Conservation (phyloP, 1,140 invertebrate species). For the Drosophila ercepeae region DNA sequence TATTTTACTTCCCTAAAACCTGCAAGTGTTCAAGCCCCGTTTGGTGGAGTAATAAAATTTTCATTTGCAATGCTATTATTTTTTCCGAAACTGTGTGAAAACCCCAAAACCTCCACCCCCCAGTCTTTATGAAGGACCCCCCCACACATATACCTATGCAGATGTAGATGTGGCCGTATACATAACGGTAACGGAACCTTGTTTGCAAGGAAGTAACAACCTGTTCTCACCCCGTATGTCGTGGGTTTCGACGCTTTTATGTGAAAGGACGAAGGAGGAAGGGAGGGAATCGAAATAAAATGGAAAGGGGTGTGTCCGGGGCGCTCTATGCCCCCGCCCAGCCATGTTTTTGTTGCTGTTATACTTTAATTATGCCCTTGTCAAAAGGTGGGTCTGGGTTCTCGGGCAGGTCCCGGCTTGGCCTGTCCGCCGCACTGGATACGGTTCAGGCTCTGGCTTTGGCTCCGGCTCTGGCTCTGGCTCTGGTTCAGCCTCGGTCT, state of each 20-base stretch:
- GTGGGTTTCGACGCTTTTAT: constrained; percentile 36
- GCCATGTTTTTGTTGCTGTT: constrained; percentile 67
- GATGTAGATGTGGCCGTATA: constrained; percentile 46
- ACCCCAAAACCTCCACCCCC: too few species aligned
- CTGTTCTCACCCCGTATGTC: constrained; percentile 76
- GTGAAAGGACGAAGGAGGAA: constrained; percentile 2
- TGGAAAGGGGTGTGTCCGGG: neutral
- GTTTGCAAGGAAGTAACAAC: constrained; percentile 81
- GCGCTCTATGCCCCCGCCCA: constrained; percentile 17
- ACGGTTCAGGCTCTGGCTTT: neutral
- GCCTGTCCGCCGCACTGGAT: constrained; percentile 23
- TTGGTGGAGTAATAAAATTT: constrained; percentile 42
- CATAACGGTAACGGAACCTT: constrained; percentile 80
- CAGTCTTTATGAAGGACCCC: too few species aligned
- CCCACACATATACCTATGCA: constrained; percentile 37
- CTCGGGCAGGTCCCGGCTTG: constrained; percentile 28
- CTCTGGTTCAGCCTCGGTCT: constrained; percentile 27
- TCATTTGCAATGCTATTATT: constrained; percentile 43
- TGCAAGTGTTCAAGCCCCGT: constrained; percentile 27
- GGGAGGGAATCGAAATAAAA: neutral
- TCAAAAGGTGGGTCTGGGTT: constrained; percentile 69
- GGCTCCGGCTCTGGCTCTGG: constrained; percentile 15
- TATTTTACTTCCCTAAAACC: constrained; percentile 20
- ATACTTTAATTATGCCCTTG: constrained; percentile 80
- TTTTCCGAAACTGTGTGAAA: constrained; percentile 34